A percentile compares a stretch with the other conserved stretches of the same genome.
These are phyloP conservation scores for Mactra quadrangularis DNA, from an alignment of 1,140 invertebrate genomes.

Conservation along the genomic window DNA sequence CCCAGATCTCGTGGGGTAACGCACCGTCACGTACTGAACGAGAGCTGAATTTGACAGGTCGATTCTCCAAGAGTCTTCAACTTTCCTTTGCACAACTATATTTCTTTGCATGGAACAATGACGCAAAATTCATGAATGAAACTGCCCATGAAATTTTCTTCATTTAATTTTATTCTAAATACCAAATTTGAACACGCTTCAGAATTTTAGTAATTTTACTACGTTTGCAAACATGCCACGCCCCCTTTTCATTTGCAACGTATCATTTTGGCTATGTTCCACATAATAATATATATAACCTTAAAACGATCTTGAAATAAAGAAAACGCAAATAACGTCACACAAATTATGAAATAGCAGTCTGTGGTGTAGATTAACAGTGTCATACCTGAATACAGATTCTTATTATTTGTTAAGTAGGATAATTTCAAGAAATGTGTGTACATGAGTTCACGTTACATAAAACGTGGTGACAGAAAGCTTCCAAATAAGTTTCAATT, in stretches of 20 bases:
- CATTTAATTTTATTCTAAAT: neutral
- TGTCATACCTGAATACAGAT: no score
- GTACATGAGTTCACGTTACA: no score
- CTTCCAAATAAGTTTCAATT: no score
- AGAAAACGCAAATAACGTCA: neutral
- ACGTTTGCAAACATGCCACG: slow-evolving; percentile 36
- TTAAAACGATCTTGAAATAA: slow-evolving; percentile 53
- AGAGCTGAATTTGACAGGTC: slow-evolving; percentile 57
- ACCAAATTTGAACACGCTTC: neutral
- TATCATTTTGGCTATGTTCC: slow-evolving; percentile 45
- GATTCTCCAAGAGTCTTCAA: neutral
- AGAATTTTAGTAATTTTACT: neutral
- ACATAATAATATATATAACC: slow-evolving; percentile 47
- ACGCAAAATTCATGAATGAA: slow-evolving; percentile 47
- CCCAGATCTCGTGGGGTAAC: slow-evolving; percentile 80
- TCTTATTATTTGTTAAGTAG: no score
- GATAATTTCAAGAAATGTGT: no score
- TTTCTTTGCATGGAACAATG: neutral
- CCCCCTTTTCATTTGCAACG: slow-evolving; percentile 26
- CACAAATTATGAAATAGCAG: no score
- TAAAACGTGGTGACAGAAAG: no score
- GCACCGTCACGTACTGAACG: slow-evolving; percentile 41
- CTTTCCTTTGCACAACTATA: slow-evolving; percentile 3
- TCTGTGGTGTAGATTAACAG: no score
- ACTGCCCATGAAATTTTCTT: slow-evolving; percentile 7